Base-by-base conservation (phyloP, 2,113 vertebrate species). In the Blennius ocellaris region DNA sequence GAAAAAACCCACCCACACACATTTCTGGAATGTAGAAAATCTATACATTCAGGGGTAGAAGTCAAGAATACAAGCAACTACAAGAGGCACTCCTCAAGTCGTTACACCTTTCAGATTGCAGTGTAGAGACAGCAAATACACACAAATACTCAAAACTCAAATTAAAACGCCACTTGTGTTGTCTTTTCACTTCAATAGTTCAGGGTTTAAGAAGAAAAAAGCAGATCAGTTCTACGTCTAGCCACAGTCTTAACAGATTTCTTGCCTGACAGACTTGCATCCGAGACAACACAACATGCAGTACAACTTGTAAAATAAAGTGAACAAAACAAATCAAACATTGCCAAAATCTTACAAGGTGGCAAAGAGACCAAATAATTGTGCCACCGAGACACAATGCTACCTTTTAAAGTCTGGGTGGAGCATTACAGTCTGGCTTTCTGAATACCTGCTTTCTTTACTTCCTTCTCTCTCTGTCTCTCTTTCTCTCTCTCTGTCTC, bases 401-500 rank as follows among this genome's bases (percentile, higher is more conserved):
- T 43, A 8, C 45, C 76, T 60, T 78, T 81, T 75, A 86, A 78
- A 82, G 73, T 65, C 14, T 52, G 85, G 75, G 85, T 59, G 85
- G 69, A 69, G 74, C 11, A 15, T 6, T 3, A 63, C 36, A 39
- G 51, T 71, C 76, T 56, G 70, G 50, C 39, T 62, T 49, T 76
- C 60, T 71, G 47, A 84, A 67, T 73, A 79, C 73, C 68, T 71
- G 59, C 64, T 78, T 59, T 78, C 72, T 74, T 81, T 60, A 76
- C 61, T 67, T 57, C 47, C 63, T 61, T 47, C 66, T 21, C 57
- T 61, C 57, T 69, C 76, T 60, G 76, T 77, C 49, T 30, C 21
- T 30, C 21, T 30, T 4, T 30, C 21, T 30, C 21, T 30, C 21
- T 30, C 21, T 30, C n/a, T n/a, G n/a, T 60, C 76, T 77, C 49